Conservation (phyloP, 1,140 invertebrate genomes). For the Andrena cerasifolii region DNA sequence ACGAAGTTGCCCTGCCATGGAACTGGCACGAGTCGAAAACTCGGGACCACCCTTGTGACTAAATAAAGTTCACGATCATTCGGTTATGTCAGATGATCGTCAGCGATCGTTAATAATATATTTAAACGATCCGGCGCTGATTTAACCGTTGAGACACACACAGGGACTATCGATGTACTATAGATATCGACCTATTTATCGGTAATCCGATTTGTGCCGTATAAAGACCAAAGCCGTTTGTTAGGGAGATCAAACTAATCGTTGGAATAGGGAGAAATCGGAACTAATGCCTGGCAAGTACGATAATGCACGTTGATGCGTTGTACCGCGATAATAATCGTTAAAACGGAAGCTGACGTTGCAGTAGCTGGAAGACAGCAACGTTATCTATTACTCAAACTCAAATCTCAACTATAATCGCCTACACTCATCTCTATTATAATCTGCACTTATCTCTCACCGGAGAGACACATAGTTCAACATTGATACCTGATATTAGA, state of each 20-base stretch:
- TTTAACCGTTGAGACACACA: background rate
- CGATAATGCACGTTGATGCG: background rate
- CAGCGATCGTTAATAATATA: background rate
- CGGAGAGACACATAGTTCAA: too few relatives aligned
- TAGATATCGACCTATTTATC: background rate
- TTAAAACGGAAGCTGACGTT: background rate
- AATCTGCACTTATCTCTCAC: background rate
- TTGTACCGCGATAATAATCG: background rate
- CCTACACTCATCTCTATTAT: background rate
- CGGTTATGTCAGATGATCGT: background rate
- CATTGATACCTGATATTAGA: too few relatives aligned
- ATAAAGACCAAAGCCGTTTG: slow-evolving; percentile 11
- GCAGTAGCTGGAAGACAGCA: background rate
- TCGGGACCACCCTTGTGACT: background rate
- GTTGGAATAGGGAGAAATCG: slow-evolving; percentile 15
- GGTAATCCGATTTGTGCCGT: background rate
- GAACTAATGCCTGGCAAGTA: background rate
- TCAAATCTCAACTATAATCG: background rate
- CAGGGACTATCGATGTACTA: background rate
- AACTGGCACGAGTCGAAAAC: background rate
- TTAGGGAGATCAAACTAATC: slow-evolving; percentile 21
- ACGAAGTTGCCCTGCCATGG: background rate
- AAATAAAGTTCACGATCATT: background rate
- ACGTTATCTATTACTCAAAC: background rate
- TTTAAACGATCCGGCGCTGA: background rate